These are phyloP conservation scores for Anoplophora glabripennis DNA, from an alignment of 1,140 invertebrate genomes.

Conservation along the genomic window DNA sequence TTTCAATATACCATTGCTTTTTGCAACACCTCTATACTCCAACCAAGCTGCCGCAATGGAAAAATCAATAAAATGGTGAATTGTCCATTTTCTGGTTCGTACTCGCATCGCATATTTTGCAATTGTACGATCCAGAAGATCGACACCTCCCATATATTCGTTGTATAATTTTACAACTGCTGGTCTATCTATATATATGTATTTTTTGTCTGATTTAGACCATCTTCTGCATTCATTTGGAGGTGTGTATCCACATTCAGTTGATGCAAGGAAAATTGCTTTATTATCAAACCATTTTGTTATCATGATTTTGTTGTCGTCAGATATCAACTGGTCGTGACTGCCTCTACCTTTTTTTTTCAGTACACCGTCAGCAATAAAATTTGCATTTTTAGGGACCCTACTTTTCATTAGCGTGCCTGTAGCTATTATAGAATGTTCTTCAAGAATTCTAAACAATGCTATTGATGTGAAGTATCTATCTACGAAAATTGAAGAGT, in stretches of 20 bases:
- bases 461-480: neutral
- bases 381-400: neutral
- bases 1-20: neutral
- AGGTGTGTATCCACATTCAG: neutral
- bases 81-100: neutral
- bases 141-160: too few species aligned
- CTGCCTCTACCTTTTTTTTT: neutral
- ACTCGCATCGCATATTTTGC: neutral
- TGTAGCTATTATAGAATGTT: neutral
- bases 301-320: neutral
- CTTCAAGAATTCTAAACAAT: neutral
- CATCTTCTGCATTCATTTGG: neutral
- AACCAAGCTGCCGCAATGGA: neutral
- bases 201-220: neutral
- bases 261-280: neutral
- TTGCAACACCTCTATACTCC: neutral
- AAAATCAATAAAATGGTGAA: neutral
- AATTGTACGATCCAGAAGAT: too few species aligned
- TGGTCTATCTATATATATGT: too few species aligned
- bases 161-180: too few species aligned
- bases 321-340: neutral
- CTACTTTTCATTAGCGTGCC: neutral
- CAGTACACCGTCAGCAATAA: neutral
- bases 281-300: constrained; percentile 2
- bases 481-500: neutral